These are phyloP conservation scores for Esox masquinongy DNA, from an alignment of 2,797 vertebrate species.

Conservation along the genomic window DNA sequence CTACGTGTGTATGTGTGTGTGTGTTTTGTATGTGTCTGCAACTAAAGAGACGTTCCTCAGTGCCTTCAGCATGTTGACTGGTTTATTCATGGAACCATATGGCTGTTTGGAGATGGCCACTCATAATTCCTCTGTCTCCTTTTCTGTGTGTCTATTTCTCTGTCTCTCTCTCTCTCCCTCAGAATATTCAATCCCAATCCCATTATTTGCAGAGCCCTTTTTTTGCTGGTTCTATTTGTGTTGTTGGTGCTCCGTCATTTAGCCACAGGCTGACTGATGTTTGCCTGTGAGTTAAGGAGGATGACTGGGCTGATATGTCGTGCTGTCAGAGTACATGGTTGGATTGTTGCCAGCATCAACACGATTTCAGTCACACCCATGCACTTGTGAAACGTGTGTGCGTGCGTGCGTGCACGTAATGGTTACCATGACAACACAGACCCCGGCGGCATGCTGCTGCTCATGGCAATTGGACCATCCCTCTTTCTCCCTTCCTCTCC, in stretches of 20 bases:
- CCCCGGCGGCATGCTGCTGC: background rate
- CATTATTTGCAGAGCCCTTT: background rate
- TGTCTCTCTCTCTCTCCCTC: background rate
- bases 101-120: background rate
- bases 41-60: background rate
- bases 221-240: background rate
- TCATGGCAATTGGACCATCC: background rate
- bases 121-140: background rate
- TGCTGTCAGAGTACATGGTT: background rate
- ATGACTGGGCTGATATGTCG: background rate
- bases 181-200: background rate
- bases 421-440: constrained; percentile 31
- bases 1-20: background rate
- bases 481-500: background rate
- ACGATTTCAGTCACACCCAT: background rate
- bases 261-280: background rate
- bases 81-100: background rate
- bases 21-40: background rate
- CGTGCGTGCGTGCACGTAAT: background rate
- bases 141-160: background rate
- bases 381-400: background rate
- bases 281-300: background rate
- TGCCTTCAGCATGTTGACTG: constrained; percentile 7
- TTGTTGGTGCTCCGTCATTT: background rate
- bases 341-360: background rate